Evolutionary conservation across 2,888 invertebrate species (phyloP).

Genomic region (Eumerus sabulonum): DNA sequence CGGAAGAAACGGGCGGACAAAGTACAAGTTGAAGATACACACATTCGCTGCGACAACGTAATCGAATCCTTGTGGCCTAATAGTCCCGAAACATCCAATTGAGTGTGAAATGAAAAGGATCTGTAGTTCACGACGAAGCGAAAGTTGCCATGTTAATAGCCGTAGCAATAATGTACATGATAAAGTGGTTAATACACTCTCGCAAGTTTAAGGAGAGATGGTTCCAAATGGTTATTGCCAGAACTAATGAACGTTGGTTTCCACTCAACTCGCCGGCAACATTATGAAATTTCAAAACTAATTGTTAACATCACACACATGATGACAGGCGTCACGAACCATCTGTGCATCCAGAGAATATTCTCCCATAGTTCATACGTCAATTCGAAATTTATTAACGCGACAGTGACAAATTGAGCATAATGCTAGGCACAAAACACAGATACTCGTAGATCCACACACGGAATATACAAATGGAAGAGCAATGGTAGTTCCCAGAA

Average conservation of each 20-base stretch:
- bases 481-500: slow-evolving; percentile 27
- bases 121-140: slow-evolving; percentile 12
- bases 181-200: too few species aligned
- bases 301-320: slow-evolving; percentile 17
- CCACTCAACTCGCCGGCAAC: too few species aligned
- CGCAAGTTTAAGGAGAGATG: too few species aligned
- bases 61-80: slow-evolving; percentile 56
- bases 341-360: slow-evolving; percentile 5
- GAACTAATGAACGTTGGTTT: too few species aligned
- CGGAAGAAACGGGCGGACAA: slow-evolving; percentile 21
- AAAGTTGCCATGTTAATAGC: too few species aligned
- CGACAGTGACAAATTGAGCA: slow-evolving; percentile 54
- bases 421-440: background rate
- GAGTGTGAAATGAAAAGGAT: slow-evolving; percentile 57
- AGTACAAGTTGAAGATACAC: background rate
- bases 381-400: slow-evolving; percentile 52
- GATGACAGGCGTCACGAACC: slow-evolving; percentile 39
- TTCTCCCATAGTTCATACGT: slow-evolving; percentile 21
- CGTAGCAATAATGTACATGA: too few species aligned
- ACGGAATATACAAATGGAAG: background rate
- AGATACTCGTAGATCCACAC: too few species aligned
- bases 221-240: too few species aligned
- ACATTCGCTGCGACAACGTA: slow-evolving; percentile 26
- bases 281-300: slow-evolving; percentile 7
- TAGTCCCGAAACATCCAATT: slow-evolving; percentile 58